Conservation (phyloP, 1,140 invertebrate species). For the Dufourea novaeangliae region DNA sequence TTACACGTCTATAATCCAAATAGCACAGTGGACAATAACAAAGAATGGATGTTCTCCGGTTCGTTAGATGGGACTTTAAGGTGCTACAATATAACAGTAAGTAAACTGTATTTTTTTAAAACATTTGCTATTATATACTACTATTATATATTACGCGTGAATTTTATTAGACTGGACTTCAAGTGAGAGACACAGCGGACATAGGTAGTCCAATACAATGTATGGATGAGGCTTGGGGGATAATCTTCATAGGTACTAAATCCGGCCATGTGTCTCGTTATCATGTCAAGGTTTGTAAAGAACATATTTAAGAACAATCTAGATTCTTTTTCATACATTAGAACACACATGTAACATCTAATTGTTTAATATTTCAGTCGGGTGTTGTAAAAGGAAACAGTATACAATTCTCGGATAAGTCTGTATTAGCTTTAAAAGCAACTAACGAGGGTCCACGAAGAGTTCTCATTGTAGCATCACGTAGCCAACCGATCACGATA, state of each 20-base stretch:
- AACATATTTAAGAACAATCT: slow-evolving; percentile 5
- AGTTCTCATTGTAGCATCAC: slow-evolving; percentile 85
- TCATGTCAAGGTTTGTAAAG: slow-evolving; percentile 82
- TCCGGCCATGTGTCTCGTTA: slow-evolving; percentile 84
- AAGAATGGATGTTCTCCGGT: slow-evolving; percentile 83
- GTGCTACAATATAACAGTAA: slow-evolving; percentile 84
- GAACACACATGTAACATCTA: slow-evolving; percentile 16
- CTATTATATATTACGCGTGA: background rate
- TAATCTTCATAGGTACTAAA: slow-evolving; percentile 84
- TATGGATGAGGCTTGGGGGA: slow-evolving; percentile 85
- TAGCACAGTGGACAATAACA: slow-evolving; percentile 75
- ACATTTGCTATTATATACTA: too few relatives aligned
- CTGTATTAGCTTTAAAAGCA: slow-evolving; percentile 85
- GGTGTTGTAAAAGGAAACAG: slow-evolving; percentile 82
- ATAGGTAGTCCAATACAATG: slow-evolving; percentile 84
- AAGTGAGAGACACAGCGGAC: slow-evolving; percentile 80
- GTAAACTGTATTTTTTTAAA: slow-evolving; percentile 14
- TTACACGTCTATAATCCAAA: slow-evolving; percentile 77
- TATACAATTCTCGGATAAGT: slow-evolving; percentile 83
- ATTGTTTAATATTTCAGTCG: slow-evolving; percentile 74
- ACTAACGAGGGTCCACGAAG: slow-evolving; percentile 86
- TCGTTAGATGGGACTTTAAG: slow-evolving; percentile 84
- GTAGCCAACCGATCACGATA: slow-evolving; percentile 85
- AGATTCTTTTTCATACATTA: background rate
- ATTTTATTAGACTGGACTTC: slow-evolving; percentile 80